These are phyloP conservation scores for Leptopilina clavipes DNA, from an alignment of 1,140 invertebrate genomes.

Conservation along the genomic window DNA sequence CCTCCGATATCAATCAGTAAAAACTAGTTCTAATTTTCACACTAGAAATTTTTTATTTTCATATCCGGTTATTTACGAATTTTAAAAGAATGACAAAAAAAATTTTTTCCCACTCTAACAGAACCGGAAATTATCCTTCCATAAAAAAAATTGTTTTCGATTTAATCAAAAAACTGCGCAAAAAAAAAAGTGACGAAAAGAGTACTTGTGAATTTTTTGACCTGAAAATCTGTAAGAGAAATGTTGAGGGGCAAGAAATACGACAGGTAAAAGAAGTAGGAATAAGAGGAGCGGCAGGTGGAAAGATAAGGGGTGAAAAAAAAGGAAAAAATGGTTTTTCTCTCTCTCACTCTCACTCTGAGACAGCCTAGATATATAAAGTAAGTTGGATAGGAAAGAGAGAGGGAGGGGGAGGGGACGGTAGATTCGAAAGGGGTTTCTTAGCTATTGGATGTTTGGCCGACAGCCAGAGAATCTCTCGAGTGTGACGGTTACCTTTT, in stretches of 20 bases:
- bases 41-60: too few relatives aligned
- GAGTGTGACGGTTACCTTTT: constrained; percentile 60
- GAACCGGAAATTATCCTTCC: too few relatives aligned
- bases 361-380: constrained; percentile 48
- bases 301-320: constrained; percentile 35
- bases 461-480: constrained; percentile 61
- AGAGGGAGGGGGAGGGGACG: neutral
- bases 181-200: neutral
- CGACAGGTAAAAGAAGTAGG: constrained; percentile 37
- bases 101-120: too few relatives aligned
- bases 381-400: neutral
- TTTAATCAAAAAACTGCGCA: too few relatives aligned
- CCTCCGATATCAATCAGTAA: constrained; percentile 12
- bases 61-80: too few relatives aligned
- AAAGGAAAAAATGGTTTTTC: constrained; percentile 47
- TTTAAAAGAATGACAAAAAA: too few relatives aligned
- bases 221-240: constrained; percentile 5
- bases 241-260: constrained; percentile 35
- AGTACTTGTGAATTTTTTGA: neutral
- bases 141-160: too few relatives aligned
- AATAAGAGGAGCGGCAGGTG: constrained; percentile 36
- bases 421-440: constrained; percentile 60
- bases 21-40: neutral
- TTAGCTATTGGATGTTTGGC: constrained; percentile 66
- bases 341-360: constrained; percentile 17